Base-by-base conservation (phyloP, 2,888 invertebrate genomes). In the Athalia rosae region DNA sequence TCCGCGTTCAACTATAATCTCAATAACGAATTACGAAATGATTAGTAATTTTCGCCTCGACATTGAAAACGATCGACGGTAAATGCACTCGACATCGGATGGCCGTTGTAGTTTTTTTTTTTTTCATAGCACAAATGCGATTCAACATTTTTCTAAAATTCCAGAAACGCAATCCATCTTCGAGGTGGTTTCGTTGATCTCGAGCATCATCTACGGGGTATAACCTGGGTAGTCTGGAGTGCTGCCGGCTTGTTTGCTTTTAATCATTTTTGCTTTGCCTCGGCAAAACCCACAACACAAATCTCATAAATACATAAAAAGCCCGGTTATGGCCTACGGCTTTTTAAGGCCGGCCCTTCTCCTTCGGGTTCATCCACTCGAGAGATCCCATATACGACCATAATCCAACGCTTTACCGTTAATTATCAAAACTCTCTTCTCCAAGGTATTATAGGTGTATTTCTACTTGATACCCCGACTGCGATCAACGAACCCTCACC, bases 301-400 rank as follows among this genome's bases (percentile, higher is more conserved):
- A 87, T 88, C 85, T 88, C 86, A 88, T 89, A 88, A 89, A 89
- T 88, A 88, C 85, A 86, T 88, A 85, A 88, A 87, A 79, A 79
- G 81, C 79, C 74, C 66, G 48, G 74, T 74, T 8, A 62, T 74
- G 15, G 28, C 71, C 56, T 41, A 53, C 43, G 64, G 67, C 74
- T 73, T 66, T 76, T 78, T 79, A 78, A 76, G 74, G 63, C 62
- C 45, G 28, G 53, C 4, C 43, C 48, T 4, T 28, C 28, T n/a
- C 3, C 69, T n/a, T 69, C 69, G n/a, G 28, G 9, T 50, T 67
- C 50, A n/a, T 56, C 53, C 48, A 11, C 67, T 63, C 9, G 45
- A 45, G 58, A 45, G 15, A 71, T 58, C 41, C 45, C n/a, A 61
- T 3, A 9, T 53, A 28, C 45, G 13, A 58, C 28, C 15, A 71